Evolutionary conservation across 2,113 vertebrate genomes (phyloP).

Genomic region (Pterocles orientalis): DNA sequence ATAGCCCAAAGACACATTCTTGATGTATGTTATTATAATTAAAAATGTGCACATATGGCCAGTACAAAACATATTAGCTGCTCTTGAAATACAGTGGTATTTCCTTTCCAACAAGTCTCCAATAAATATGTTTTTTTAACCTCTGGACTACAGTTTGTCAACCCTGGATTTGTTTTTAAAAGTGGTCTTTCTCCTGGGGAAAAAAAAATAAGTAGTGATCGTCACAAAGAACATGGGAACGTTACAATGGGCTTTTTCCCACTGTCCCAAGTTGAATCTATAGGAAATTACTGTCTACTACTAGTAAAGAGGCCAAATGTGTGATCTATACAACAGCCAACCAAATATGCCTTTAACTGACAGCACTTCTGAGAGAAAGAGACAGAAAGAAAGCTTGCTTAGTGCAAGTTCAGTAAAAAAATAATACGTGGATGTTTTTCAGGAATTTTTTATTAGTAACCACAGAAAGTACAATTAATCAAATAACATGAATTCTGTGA

Average conservation of each 20-base stretch:
- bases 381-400: neutral
- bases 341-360: neutral
- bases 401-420: neutral
- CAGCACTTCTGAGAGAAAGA: neutral
- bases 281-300: constrained; percentile 6
- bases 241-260: neutral
- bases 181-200: neutral
- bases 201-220: neutral
- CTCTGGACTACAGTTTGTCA: constrained; percentile 11
- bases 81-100: neutral
- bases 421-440: neutral
- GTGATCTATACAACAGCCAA: neutral
- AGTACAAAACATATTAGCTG: neutral
- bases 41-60: neutral
- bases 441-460: neutral
- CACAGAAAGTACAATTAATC: neutral
- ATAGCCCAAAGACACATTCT: neutral
- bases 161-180: constrained; percentile 22
- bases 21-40: neutral
- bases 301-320: neutral
- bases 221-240: constrained; percentile 13
- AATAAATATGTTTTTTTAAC: neutral
- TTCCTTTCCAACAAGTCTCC: neutral
- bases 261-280: neutral
- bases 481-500: neutral